Conservation (phyloP, 2,113 vertebrate genomes). For the Syrrhaptes paradoxus region DNA sequence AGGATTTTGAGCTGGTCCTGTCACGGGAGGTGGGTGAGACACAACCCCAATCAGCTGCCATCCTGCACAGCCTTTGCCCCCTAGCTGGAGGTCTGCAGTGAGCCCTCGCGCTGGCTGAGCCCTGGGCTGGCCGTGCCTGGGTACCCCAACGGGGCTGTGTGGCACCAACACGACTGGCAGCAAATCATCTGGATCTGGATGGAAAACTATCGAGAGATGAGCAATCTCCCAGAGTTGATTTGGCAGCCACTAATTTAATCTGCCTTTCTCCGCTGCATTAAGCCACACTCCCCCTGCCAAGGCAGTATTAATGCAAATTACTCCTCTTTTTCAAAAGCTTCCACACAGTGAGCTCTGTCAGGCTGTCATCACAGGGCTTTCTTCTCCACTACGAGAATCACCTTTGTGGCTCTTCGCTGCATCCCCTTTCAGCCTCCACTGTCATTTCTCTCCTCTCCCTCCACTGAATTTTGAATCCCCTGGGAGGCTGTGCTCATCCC, state of each 20-base stretch:
- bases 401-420: background rate
- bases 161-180: rapidly evolving
- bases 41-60: rapidly evolving
- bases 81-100: rapidly evolving
- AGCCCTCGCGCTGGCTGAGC: background rate
- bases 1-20: background rate
- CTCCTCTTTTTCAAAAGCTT: background rate
- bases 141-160: background rate
- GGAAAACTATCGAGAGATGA: background rate
- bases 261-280: background rate
- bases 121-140: rapidly evolving
- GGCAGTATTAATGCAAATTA: background rate
- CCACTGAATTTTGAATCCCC: background rate
- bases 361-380: background rate
- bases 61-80: background rate
- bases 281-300: background rate
- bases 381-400: background rate
- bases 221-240: background rate
- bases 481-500: background rate
- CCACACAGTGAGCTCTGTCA: background rate
- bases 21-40: background rate
- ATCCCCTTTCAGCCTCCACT: background rate
- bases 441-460: background rate
- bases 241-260: background rate
- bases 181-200: background rate